phyloP scores from a whole-genome alignment of 2,113 vertebrate species.

The Pristiophorus japonicus region DNA sequence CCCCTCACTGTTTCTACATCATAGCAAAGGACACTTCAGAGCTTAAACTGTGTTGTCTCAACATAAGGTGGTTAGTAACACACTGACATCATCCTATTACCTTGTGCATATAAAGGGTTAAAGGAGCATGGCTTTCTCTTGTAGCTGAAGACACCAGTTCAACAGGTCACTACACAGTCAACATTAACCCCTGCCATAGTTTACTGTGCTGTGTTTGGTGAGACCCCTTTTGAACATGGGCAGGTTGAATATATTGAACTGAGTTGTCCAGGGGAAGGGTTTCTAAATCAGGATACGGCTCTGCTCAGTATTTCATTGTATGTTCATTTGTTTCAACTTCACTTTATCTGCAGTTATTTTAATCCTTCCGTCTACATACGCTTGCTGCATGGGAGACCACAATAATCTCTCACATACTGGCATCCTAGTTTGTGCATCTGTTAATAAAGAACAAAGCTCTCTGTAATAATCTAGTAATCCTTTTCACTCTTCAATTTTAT shows the following conservation, averaged over 20 bases:
- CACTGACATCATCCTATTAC: background rate
- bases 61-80: background rate
- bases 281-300: constrained; percentile 52
- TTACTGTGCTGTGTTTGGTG: background rate
- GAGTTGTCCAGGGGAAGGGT: constrained; percentile 47
- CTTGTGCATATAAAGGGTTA: background rate
- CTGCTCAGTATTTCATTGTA: constrained; percentile 56
- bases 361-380: constrained; percentile 58
- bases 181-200: background rate
- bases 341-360: constrained; percentile 53
- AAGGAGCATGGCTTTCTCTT: too few relatives aligned
- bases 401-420: constrained; percentile 58
- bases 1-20: background rate
- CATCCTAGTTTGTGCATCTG: constrained; percentile 83
- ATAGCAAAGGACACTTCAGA: background rate
- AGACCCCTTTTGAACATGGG: background rate
- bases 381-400: constrained; percentile 53
- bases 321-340: constrained; percentile 55
- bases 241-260: constrained; percentile 53
- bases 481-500: constrained; percentile 92
- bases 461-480: constrained; percentile 98
- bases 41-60: background rate
- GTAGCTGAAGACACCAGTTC: background rate
- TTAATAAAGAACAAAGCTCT: constrained; percentile 88
- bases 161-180: background rate